Evolutionary conservation across 2,113 vertebrate species (phyloP).

Genomic region (Hyperoodon ampullatus): DNA sequence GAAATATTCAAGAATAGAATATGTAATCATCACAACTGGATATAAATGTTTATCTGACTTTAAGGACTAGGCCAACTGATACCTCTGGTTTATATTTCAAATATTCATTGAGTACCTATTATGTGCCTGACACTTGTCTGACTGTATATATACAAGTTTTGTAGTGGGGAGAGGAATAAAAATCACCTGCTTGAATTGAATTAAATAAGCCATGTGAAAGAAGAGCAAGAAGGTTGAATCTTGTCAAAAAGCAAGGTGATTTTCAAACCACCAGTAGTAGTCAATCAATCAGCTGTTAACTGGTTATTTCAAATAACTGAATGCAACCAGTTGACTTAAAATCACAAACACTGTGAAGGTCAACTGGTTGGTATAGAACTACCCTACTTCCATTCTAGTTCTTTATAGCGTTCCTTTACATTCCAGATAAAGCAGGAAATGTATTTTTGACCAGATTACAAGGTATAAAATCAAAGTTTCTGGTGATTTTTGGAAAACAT

Average conservation of each 20-base stretch:
- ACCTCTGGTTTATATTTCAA: slow-evolving; percentile 17
- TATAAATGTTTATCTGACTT: not conserved
- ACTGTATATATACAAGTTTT: not conserved
- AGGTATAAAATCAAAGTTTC: slow-evolving; percentile 23
- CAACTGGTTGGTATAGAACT: not conserved
- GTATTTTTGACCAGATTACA: not conserved
- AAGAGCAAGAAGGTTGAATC: slow-evolving; percentile 36
- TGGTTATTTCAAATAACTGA: slow-evolving; percentile 16
- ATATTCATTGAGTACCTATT: slow-evolving; percentile 33
- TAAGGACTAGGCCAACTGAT: not conserved
- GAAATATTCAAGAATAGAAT: slow-evolving; percentile 28
- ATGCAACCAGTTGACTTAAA: not conserved
- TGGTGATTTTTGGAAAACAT: slow-evolving; percentile 30
- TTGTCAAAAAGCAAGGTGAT: slow-evolving; percentile 1
- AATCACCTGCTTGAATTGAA: slow-evolving; percentile 6
- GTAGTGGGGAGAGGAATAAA: not conserved
- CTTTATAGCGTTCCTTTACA: not conserved
- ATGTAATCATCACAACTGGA: not conserved
- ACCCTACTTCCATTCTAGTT: not conserved
- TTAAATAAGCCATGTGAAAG: slow-evolving; percentile 23
- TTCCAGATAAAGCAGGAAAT: not conserved
- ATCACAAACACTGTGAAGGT: not conserved
- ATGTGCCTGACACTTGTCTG: not conserved
- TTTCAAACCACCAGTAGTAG: not conserved
- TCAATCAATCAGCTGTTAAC: not conserved